Conservation (phyloP, 2,888 invertebrate genomes). For the Eupithecia pulchellata region DNA sequence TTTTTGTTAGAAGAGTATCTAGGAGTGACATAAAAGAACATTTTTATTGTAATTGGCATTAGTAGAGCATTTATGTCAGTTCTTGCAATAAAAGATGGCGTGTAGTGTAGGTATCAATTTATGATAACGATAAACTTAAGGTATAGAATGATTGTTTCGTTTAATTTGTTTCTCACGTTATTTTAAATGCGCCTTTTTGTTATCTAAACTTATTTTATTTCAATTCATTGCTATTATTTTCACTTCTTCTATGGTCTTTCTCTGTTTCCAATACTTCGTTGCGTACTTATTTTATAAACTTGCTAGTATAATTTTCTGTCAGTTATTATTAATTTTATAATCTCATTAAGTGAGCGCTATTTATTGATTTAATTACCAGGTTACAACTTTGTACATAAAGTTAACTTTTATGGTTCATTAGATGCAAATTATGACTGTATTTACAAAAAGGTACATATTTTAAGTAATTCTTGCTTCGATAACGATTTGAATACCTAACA, state of each 20-base stretch:
- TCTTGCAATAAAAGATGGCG: slow-evolving; percentile 4
- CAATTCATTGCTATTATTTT: not conserved
- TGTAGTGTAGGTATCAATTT: not conserved
- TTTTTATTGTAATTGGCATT: slow-evolving; percentile 28
- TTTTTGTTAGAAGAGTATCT: slow-evolving; percentile 22
- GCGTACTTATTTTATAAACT: not conserved
- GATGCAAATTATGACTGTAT: not conserved
- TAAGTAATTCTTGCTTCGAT: not conserved
- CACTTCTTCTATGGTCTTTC: not conserved
- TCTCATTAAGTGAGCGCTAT: not conserved
- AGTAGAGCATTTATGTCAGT: slow-evolving; percentile 5
- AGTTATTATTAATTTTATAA: not conserved
- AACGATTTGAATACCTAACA: slow-evolving; percentile 6
- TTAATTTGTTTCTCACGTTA: not conserved
- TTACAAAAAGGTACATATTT: not conserved
- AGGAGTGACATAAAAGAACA: slow-evolving; percentile 24
- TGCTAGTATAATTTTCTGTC: not conserved
- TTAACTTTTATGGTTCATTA: not conserved
- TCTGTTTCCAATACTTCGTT: not conserved
- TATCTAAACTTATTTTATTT: not conserved
- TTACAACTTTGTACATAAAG: not conserved
- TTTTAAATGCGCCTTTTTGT: not conserved
- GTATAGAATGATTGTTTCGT: not conserved
- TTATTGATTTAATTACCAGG: not conserved
- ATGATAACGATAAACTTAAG: not conserved